Evolutionary conservation across 2,113 vertebrate species (phyloP), one percentile per base, ranked within the genome.

Genomic region (Lycaon pictus): DNA sequence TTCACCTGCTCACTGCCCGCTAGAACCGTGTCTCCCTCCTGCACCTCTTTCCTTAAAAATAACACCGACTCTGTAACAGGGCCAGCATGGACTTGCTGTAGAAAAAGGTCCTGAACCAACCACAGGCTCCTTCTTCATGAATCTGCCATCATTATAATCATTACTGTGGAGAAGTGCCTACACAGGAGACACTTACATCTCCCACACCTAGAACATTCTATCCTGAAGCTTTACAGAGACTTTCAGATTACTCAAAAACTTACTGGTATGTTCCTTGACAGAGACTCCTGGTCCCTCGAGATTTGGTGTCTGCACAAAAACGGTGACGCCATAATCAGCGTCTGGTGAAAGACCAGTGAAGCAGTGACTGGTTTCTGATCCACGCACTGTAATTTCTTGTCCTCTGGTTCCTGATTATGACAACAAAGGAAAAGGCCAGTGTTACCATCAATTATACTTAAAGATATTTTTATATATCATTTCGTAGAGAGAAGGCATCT

Each of bases 291-390:
- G 99, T 5, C 99, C 99, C 89, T 99, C 99, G 15, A 99, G 99
- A 89, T 99, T 99, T 3, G 99, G 99, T 0, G 99, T 99, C 98
- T 99, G 99, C 77, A 99, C 99, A 90, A 99, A 99, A 53, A 99
- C 99, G 0, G 99, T 99, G 95, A 99, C 99, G 0, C 98, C 98
- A 95, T 99, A 99, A 3, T 99, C 98, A 1, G 99, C 99, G 23
- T 99, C 99, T 0, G 99, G 99, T 22, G 99, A 99, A 1, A 99
- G 99, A 19, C 99, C 99, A 1, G 99, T 99, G 55, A 99, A 99
- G 98, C 99, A 99, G 96, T 99, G 99, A 95, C 99, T 99, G 9
- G 99, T 99, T 94, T 99, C 98, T 27, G 99, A 99, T 0, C 99
- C 99, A 8, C 99, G 99, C 62, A 99, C 99, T 89, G 99, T 99